Base-by-base conservation (phyloP, 2,888 invertebrate species). In the Lepidocyrtoides sp. region DNA sequence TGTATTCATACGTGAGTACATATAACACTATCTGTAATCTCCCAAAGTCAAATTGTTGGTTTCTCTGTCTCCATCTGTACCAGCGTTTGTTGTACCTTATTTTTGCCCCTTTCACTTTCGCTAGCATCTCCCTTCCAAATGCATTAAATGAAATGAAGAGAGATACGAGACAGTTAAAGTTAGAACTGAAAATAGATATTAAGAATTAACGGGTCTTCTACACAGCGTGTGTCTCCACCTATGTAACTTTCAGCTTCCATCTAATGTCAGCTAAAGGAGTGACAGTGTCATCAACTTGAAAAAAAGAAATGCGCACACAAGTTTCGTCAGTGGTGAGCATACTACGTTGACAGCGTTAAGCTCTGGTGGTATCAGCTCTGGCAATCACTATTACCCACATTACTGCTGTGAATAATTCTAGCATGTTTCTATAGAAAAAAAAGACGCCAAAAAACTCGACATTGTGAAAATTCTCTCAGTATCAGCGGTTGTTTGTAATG, bases 121-220 rank as follows among this genome's bases (percentile, higher is more conserved):
- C n/a, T n/a, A n/a, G n/a, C n/a, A n/a, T n/a, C n/a, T n/a, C n/a
- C n/a, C n/a, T n/a, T n/a, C n/a, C n/a, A n/a, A n/a, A n/a, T n/a
- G n/a, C n/a, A n/a, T 51, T 20, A 44, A 26, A 32, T 7, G 5
- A 29, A 77, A 77, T n/a, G 26, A 0, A 0, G 8, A n/a, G 77
- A 51, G 8, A 54, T 0, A 8, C 2, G 48, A 17, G 75, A 57
- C 41, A 26, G 60, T 14, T 32, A 83, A 41, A 91, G 63, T 63
- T 88, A 60, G 84, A 77, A 92, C 60, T 86, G 82, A 79, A 91
- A 87, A 66, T 77, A 87, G 77, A 77, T 91, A 83, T 83, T 77
- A 75, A 87, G 83, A 91, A 88, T 87, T 87, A 81, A 88, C 72
- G 5, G 72, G 26, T 75, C 29, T 54, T 29, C 17, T 20, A 1